Base-by-base conservation (phyloP, 2,113 vertebrate species). In the Pedetes capensis region DNA sequence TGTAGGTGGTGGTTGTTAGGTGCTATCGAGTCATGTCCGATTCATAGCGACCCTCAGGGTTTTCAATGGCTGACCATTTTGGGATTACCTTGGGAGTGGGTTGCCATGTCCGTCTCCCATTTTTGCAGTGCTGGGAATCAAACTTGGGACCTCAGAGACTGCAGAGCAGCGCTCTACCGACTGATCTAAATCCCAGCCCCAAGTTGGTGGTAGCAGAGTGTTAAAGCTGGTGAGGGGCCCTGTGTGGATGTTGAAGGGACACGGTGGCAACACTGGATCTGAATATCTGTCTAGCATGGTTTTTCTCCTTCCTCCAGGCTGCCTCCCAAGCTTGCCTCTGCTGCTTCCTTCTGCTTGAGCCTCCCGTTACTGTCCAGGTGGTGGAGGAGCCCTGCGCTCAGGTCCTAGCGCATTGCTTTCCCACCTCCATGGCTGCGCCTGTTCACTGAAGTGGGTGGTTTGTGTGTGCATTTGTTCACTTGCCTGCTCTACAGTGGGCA, bases 321-420 rank as follows among this genome's bases (percentile, higher is more conserved):
- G 6, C 13, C 14, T 22, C 6, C 42, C 17, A 34, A 14, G 39
- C 9, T 76, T 20, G 0, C 3, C 20, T 16, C 20, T 34, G 22
- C 6, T 57, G n/a, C 11, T 72, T 55, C n/a, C 53, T 69, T 53
- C 44, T 44, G n/a, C 2, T 0, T 74, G 49, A 72, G n/a, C 17
- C 22, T 51, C 34, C 61, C 22, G 27, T 27, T 44, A 42, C 14
- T 61, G 16, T 49, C 32, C 22, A 20, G 39, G 74, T 47, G 25
- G 53, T 8, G 0, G 3, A 80, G 29, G 20, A 23, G 5, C 7
- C n/a, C 14, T 39, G 23, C 8, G 6, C 20, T 8, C 1, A 22
- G n/a, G 10, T 78, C 18, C 42, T 2, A 9, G 20, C 22, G 51
- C 47, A 34, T 18, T 22, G 23, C 57, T 37, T 42, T 34, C 57